A percentile compares a stretch with the other conserved stretches of the same genome.
Evolutionary conservation across 2,888 invertebrate species (phyloP).

Genomic region (Ecliptopera silaceata): DNA sequence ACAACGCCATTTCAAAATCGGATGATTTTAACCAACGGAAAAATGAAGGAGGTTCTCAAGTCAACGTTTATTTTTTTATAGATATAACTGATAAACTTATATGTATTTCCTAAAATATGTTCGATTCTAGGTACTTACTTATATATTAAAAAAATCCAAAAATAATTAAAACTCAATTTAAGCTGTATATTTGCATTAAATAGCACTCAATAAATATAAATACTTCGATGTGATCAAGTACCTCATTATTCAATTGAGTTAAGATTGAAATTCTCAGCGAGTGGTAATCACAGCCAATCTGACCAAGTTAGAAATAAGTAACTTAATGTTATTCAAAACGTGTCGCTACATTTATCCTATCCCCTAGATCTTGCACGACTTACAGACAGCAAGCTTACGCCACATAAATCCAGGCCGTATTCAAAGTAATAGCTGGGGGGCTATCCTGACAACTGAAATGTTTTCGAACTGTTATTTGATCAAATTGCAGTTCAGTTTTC

Average conservation of each 20-base stretch:
- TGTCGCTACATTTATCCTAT: constrained; percentile 78
- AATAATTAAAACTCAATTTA: too few species aligned
- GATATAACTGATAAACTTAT: too few species aligned
- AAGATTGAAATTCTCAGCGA: constrained; percentile 28
- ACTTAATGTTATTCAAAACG: constrained; percentile 76
- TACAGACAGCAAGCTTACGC: constrained; percentile 58
- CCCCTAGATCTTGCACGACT: constrained; percentile 77
- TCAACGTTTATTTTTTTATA: too few species aligned
- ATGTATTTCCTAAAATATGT: too few species aligned
- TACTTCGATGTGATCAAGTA: constrained; percentile 12
- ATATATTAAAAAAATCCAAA: too few species aligned
- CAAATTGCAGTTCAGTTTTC: too few species aligned
- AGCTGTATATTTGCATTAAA: constrained; percentile 1
- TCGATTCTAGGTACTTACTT: too few species aligned
- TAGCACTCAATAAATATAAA: constrained; percentile 17
- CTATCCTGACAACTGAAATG: too few species aligned
- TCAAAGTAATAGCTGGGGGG: constrained; percentile 24
- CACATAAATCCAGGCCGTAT: constrained; percentile 60
- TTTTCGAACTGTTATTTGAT: too few species aligned
- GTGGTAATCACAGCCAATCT: constrained; percentile 46
- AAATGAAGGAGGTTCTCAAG: too few species aligned
- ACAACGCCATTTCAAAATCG: too few species aligned
- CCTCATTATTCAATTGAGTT: constrained; percentile 26
- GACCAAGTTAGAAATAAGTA: constrained; percentile 58
- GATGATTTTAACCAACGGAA: too few species aligned